Evolutionary conservation across 2,888 invertebrate genomes (phyloP).

Genomic region (Rotaria magnacalcarata): DNA sequence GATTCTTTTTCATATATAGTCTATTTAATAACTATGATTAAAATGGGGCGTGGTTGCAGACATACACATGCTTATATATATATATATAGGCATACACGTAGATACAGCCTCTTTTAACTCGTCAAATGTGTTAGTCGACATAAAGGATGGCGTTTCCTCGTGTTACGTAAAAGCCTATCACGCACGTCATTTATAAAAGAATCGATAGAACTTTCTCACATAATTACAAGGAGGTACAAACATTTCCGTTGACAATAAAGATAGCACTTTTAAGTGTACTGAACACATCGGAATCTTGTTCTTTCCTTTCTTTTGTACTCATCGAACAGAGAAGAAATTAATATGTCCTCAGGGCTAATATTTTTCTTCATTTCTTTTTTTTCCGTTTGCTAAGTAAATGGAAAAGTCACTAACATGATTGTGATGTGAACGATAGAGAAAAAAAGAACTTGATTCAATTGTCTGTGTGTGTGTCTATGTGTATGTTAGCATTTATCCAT

Average conservation of each 20-base stretch:
- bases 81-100: background rate
- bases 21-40: conserved; percentile 17
- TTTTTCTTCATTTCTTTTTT: background rate
- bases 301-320: background rate
- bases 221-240: background rate
- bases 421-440: background rate
- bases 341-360: background rate
- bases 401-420: conserved; percentile 23
- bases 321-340: background rate
- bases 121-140: background rate
- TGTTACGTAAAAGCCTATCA: conserved; percentile 4
- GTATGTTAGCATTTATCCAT: conserved; percentile 2
- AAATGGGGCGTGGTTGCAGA: background rate
- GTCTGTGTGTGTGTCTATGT: background rate
- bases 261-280: conserved; percentile 7
- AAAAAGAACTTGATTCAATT: background rate
- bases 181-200: background rate
- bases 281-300: background rate
- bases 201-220: background rate
- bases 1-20: conserved; percentile 5
- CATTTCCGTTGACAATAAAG: conserved; percentile 14
- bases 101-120: background rate
- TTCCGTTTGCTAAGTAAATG: background rate
- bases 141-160: background rate
- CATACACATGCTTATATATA: background rate